Base-by-base conservation (phyloP, 2,113 vertebrate species). In the Mesocricetus auratus region DNA sequence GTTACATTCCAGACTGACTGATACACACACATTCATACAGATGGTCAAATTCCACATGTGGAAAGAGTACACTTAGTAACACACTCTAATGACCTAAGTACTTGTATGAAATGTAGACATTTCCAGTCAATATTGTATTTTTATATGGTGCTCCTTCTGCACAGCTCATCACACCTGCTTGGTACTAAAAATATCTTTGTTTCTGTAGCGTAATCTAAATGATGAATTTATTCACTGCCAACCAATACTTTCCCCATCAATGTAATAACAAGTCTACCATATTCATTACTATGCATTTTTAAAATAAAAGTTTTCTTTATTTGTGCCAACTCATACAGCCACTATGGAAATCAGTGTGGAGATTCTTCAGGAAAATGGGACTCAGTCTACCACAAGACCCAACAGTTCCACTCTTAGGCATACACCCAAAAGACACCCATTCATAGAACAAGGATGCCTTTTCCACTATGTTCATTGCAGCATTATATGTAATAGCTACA, bases 261-360 rank as follows among this genome's bases (percentile, higher is more conserved):
- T 17, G 3, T 45, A 60, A n/a, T 42, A 3, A 22, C 11, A 3
- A 39, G 17, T 24, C 12, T n/a, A 31, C 0, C 13, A 31, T 7
- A 42, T 31, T 68, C 2, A 73, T 5, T 1, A 8, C 53, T 74
- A 74, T 3, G 12, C 19, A 19, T 50, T 60, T 92, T n/a, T 24
- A 13, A 77, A 68, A 24, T 64, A 13, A 64, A 36, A 64, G 7
- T 5, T 85, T 29, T 92, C 7, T 62, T 16, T 24, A 36, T 3
- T 71, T n/a, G n/a, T n/a, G n/a, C n/a, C n/a, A n/a, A n/a, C n/a
- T n/a, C n/a, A n/a, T n/a, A n/a, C n/a, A n/a, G n/a, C n/a, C n/a
- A n/a, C n/a, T n/a, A n/a, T n/a, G n/a, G n/a, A n/a, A n/a, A n/a
- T n/a, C n/a, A n/a, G n/a, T n/a, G n/a, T n/a, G n/a, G n/a, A n/a